Evolutionary conservation across 2,888 invertebrate species (phyloP), one percentile per base, ranked within the genome.

Genomic region (Pheosia gnoma): DNA sequence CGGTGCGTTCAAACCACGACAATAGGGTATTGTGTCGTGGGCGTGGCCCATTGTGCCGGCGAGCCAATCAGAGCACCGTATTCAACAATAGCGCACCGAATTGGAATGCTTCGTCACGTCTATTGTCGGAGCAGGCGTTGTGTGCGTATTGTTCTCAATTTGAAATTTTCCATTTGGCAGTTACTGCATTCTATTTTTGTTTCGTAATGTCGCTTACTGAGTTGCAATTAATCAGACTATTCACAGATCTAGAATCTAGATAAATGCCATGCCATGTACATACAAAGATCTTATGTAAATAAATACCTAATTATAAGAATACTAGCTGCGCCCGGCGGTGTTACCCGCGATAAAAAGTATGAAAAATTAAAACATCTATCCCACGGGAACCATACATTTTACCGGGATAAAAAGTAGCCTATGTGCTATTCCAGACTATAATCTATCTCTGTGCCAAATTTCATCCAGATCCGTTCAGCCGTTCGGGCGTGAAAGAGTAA

Each of bases 41-140:
- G 93, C 93, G 93, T 89, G 87, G 83, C 84, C 90, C 91, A 93
- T 93, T 93, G 93, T 92, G 78, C 81, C 83, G 77, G 76, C 77
- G 86, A 74, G 74, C 93, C 93, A 93, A 93, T 92, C 84, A 81
- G 79, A 74, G 77, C 77, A 78, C 79, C 53, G 77, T 74, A 74
- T 83, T 85, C 86, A 91, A 93, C 93, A 93, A 93, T 93, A 93
- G 91, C 90, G 83, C 87, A 85, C 90, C 91, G 91, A 91, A 91
- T 90, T 89, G 91, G 88, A 89, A 89, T 87, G 85, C 85, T 74
- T 79, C 82, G 81, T 83, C 80, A 81, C 67, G 74, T 88, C 91
- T 92, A 93, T 93, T 92, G 93, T 91, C 78, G 84, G 86, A 85
- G 51, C 87, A 85, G 86, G 86, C 84, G 82, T 81, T 78, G 83